A percentile compares a stretch with the other conserved stretches of the same genome.
Conservation (phyloP, 2,888 invertebrate genomes). For the Morpho deidamia region DNA sequence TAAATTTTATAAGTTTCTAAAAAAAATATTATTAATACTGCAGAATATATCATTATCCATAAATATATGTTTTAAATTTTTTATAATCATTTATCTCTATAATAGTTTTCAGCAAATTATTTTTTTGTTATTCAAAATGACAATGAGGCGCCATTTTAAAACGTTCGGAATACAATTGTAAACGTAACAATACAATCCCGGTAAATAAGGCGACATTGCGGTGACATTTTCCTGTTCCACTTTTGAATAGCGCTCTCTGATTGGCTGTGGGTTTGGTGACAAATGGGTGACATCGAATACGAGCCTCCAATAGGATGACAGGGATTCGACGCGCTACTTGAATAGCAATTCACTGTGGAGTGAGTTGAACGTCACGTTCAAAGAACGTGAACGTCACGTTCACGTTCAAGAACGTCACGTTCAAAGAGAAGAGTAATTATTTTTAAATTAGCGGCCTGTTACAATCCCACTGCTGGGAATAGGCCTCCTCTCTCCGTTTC, state of each 20-base stretch:
- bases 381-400: neutral
- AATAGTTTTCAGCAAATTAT: neutral
- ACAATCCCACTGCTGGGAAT: too few relatives aligned
- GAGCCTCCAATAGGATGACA: constrained; percentile 47
- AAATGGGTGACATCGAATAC: constrained; percentile 68
- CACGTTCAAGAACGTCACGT: too few relatives aligned
- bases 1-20: too few relatives aligned
- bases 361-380: constrained; percentile 1
- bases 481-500: too few relatives aligned
- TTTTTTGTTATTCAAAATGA: neutral
- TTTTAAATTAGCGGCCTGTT: too few relatives aligned
- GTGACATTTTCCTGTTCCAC: constrained; percentile 63
- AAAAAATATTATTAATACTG: too few relatives aligned
- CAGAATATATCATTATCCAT: neutral
- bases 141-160: constrained; percentile 19
- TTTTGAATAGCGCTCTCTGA: constrained; percentile 43
- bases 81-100: neutral
- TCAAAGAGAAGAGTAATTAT: too few relatives aligned
- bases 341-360: constrained; percentile 43
- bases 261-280: constrained; percentile 70
- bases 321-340: constrained; percentile 29
- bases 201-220: constrained; percentile 49
- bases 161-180: constrained; percentile 9
- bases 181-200: constrained; percentile 31
- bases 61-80: neutral